A percentile compares a stretch with the other conserved stretches of the same genome.
Conservation (phyloP, 2,797 vertebrate genomes). For the Oryzias sinensis region DNA sequence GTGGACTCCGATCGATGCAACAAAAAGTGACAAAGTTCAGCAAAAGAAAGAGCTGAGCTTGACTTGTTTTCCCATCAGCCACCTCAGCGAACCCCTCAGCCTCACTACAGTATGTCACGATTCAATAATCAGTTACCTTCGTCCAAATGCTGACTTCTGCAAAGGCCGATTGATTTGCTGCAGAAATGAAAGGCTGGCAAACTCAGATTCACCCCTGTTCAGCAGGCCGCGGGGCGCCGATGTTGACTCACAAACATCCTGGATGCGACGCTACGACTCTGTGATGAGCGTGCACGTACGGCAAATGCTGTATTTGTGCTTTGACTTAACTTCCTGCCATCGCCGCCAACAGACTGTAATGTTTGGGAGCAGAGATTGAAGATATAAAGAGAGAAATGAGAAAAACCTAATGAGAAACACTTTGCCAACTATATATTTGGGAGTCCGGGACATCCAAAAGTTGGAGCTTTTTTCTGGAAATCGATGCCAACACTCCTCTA, state of each 20-base stretch:
- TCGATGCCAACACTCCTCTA: not conserved
- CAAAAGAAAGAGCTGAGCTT: constrained; percentile 22
- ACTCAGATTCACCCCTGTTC: constrained; percentile 50
- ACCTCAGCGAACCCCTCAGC: constrained; percentile 17
- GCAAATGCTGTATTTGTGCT: constrained; percentile 3
- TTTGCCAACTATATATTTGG: no score
- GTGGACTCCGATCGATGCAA: no score
- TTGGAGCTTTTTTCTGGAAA: not conserved
- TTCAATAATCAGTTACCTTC: constrained; percentile 64
- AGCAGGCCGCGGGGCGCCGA: constrained; percentile 18
- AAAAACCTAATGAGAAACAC: not conserved
- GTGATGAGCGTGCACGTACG: constrained; percentile 6
- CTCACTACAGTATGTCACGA: constrained; percentile 47
- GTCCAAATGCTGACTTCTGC: constrained; percentile 63
- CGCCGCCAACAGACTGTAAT: not conserved
- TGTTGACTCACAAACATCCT: constrained; percentile 39
- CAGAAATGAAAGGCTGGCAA: constrained; percentile 66
- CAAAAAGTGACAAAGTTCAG: constrained; percentile 8
- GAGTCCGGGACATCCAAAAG: not conserved
- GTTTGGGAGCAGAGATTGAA: not conserved
- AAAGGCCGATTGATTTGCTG: constrained; percentile 69
- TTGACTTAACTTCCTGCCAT: not conserved
- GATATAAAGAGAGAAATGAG: not conserved
- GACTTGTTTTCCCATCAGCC: constrained; percentile 35
- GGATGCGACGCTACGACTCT: constrained; percentile 29